These are phyloP conservation scores for Zeugodacus cucurbitae DNA, from an alignment of 1,140 invertebrate species.

Conservation along the genomic window DNA sequence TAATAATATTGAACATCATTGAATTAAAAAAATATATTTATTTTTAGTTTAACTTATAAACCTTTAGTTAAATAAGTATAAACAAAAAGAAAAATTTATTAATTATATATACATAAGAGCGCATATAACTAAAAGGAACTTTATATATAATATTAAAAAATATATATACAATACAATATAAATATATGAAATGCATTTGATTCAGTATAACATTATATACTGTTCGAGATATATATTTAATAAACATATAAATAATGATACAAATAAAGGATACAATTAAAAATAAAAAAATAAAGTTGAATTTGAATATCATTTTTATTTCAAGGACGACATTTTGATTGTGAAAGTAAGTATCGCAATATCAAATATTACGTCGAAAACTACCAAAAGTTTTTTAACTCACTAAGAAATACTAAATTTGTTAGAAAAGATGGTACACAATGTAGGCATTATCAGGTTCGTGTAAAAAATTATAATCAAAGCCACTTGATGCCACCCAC, in stretches of 20 bases:
- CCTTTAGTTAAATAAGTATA: too few relatives aligned
- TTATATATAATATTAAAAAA: background rate
- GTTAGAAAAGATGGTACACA: too few relatives aligned
- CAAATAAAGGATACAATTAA: conserved; percentile 26
- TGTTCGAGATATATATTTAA: conserved; percentile 41
- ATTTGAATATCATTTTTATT: background rate
- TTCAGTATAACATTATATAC: conserved; percentile 27
- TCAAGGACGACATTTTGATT: background rate
- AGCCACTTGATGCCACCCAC: too few relatives aligned
- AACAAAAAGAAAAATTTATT: too few relatives aligned
- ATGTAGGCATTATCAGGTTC: too few relatives aligned
- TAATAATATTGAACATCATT: too few relatives aligned
- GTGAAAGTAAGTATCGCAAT: background rate
- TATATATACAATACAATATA: background rate
- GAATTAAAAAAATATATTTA: too few relatives aligned
- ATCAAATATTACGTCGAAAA: too few relatives aligned
- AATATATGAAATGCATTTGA: conserved; percentile 34
- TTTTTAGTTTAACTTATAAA: too few relatives aligned
- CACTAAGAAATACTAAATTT: too few relatives aligned
- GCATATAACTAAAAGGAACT: background rate
- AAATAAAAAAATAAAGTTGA: background rate
- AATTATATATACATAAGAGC: background rate
- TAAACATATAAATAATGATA: conserved; percentile 47
- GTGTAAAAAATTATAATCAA: too few relatives aligned
- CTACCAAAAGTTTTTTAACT: too few relatives aligned